A percentile compares a stretch with the other conserved stretches of the same genome.
These are phyloP conservation scores for Drosophila mayri DNA, from an alignment of 1,140 invertebrate species.

Conservation along the genomic window DNA sequence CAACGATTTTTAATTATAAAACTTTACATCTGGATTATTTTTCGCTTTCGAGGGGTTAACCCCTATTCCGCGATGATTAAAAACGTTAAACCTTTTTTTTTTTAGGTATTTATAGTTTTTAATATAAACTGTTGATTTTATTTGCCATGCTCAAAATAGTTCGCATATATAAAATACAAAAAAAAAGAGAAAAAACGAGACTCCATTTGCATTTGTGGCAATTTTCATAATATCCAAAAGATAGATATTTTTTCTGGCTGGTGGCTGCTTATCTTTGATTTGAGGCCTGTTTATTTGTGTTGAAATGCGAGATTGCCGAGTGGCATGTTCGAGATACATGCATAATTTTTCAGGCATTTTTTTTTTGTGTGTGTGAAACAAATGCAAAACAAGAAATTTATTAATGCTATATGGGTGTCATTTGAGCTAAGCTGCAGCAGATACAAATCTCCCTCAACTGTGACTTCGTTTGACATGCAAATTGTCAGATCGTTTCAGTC, in stretches of 20 bases:
- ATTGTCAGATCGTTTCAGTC: constrained; percentile 60
- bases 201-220: constrained; percentile 70
- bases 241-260: constrained; percentile 28
- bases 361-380: constrained; percentile 21
- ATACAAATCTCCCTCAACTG: constrained; percentile 52
- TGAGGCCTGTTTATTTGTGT: constrained; percentile 43
- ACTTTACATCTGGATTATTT: constrained; percentile 36
- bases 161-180: constrained; percentile 48
- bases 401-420: constrained; percentile 61
- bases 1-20: constrained; percentile 59
- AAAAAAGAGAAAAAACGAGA: constrained; percentile 9
- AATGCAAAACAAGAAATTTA: constrained; percentile 52
- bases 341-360: constrained; percentile 44
- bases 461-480: constrained; percentile 74
- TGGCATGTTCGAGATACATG: constrained; percentile 58
- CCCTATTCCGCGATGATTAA: constrained; percentile 30
- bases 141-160: constrained; percentile 44
- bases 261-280: constrained; percentile 33
- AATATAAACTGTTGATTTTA: constrained; percentile 11
- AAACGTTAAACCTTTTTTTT: constrained; percentile 30
- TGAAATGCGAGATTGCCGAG: constrained; percentile 54
- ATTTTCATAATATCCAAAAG: constrained; percentile 51
- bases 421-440: constrained; percentile 57
- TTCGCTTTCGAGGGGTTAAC: constrained; percentile 6
- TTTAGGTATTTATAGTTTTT: constrained; percentile 1